Evolutionary conservation across 2,797 vertebrate genomes (phyloP), one percentile per base, ranked within the genome.

Genomic region (Cyprinella venusta): DNA sequence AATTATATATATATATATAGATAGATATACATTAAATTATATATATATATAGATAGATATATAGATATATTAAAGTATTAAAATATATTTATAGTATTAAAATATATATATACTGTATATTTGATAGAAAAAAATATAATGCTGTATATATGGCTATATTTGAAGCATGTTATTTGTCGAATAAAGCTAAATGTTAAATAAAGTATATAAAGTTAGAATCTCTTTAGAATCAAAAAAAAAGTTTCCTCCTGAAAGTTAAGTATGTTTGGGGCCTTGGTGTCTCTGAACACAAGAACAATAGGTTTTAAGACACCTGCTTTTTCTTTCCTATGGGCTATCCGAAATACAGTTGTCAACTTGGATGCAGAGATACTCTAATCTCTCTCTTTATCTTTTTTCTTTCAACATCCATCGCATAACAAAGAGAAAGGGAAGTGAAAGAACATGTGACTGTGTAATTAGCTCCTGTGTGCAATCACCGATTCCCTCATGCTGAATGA

Each of bases 381-480:
- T 61, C n/a, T 61, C 81, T 56, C 36, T 87, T 80, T 76, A 71
- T 84, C 38, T 80, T 75, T 75, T 67, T 48, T 42, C 45, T 80
- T 61, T 52, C 74, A 82, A 86, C 70, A 76, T 82, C 71, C 77
- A 71, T 77, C 76, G 48, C 52, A 72, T 61, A 71, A 61, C 80
- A 80, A 76, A 79, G 59, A 50, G 67, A 67, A 78, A 74, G 50
- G 45, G 50, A 75, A 76, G 36, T 15, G 50, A 79, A 68, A 70
- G 85, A 89, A 86, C 86, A 84, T 88, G 85, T 83, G 87, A 87
- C 81, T 82, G 85, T 91, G 87, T 93, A 93, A 93, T 94, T 93
- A 92, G 91, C 91, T 93, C 91, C 91, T 88, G 86, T 88, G 90
- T 70, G 87, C 91, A 91, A 87, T 89, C 88, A 64, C 64, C 24